Evolutionary conservation across 2,888 invertebrate species (phyloP), one percentile per base, ranked within the genome.

Genomic region (Rhimphoctona megacephalus): DNA sequence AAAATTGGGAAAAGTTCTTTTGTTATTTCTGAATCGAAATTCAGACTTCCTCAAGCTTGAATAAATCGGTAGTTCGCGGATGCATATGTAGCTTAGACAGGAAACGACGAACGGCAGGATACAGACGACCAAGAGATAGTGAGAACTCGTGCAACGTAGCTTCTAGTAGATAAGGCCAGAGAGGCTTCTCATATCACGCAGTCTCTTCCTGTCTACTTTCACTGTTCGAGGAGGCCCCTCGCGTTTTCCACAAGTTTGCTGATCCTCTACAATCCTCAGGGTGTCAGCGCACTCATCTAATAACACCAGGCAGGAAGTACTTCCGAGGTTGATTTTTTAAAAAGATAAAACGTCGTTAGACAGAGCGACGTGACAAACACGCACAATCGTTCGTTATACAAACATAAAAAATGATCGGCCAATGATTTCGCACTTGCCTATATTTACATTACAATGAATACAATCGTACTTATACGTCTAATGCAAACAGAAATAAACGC

Each of bases 41-140:
- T 33, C 33, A 36, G 64, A 64, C 43, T 54, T 64, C 39, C 54
- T 30, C 46, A 69, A 61, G 39, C 2, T 67, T 69, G 22, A 2
- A 17, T 43, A 67, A 22, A 73, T 76, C 66, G 67, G 66, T 49
- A 57, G 49, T 52, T 67, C 39, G 67, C 83, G 89, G 85, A 87
- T 84, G 85, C 90, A 85, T 87, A 77, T 74, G 22, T 82, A 79
- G 85, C 89, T 36, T 39, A 88, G 92, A 90, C 91, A 92, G 93
- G 92, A 93, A 92, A 87, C 90, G 90, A 88, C 87, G 88, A 82
- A 88, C 88, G 88, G 86, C 92, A 92, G 92, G 93, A 93, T 92
- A 91, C 90, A 91, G 90, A 91, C 91, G 89, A 89, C 87, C 78
- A 82, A 57, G 78, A 90, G 93, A 93, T 93, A 93, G 90, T 73